Evolutionary conservation across 2,797 vertebrate species (phyloP), one percentile per base, ranked within the genome.

Genomic region (Lutjanus campechanus): DNA sequence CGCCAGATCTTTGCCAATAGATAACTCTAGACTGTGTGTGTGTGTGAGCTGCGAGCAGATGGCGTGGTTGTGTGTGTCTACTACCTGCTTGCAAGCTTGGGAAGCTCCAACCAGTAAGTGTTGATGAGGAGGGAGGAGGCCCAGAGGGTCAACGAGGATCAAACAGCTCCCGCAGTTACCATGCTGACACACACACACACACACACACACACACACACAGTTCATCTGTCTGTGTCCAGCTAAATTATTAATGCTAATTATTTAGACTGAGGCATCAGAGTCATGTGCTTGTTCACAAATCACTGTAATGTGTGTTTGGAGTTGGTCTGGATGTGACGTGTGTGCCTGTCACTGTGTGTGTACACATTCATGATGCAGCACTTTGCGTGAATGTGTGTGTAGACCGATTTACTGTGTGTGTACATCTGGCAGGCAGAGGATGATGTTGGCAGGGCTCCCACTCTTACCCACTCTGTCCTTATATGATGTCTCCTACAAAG

Each of bases 91-190:
- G 81, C 25, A 1, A 1, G 25, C 58, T 77, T 67, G 64, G 67
- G 68, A 86, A 68, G 66, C 78, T 73, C 36, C 25, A 56, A 74
- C 72, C 74, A 64, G 75, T 44, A 76, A 60, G 56, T 40, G 75
- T 54, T 68, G 56, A 63, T 66, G 36, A 82, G 67, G 75, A 77
- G 17, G 69, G 73, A 66, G 58, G 68, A 83, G 85, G 76, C 46
- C 47, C 15, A 47, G 77, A 85, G 81, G 90, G 90, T 92, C 88
- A 93, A 89, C 5, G 54, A 73, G 88, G 88, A 89, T 93, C 87
- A 92, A 90, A 90, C 55, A 51, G 73, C 86, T 88, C 81, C 87
- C 81, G 82, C 51, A 51, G 82, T 50, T 80, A 63, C 15, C 60
- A 41, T 47, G 46, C 60, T 19, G 5, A 64, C 76, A 68, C 76